These are phyloP conservation scores for Rhyzopertha dominica DNA, from an alignment of 1,140 invertebrate species.

Conservation along the genomic window DNA sequence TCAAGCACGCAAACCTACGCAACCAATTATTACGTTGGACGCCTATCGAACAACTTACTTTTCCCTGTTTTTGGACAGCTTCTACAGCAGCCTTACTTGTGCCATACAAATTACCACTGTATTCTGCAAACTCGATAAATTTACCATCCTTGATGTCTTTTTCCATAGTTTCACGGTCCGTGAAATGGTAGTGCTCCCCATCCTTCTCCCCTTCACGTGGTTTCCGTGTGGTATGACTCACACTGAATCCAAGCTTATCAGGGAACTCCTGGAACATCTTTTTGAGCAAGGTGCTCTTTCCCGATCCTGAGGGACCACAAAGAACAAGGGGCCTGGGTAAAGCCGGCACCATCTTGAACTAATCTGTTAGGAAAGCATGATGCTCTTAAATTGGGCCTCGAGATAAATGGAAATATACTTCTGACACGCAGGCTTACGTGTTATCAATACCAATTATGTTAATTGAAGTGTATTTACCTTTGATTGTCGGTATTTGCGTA, in stretches of 20 bases:
- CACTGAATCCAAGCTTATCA: conserved; percentile 87
- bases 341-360: background rate
- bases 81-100: conserved; percentile 90
- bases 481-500: too few relatives aligned
- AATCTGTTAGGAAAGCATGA: background rate
- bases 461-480: too few relatives aligned
- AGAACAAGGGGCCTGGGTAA: conserved; percentile 69
- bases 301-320: conserved; percentile 92
- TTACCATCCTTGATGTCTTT: conserved; percentile 70
- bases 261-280: conserved; percentile 81
- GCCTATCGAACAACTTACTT: conserved; percentile 70
- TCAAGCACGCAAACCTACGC: conserved; percentile 58
- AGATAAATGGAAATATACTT: too few relatives aligned
- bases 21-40: conserved; percentile 1
- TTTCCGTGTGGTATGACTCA: conserved; percentile 83
- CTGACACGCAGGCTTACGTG: too few relatives aligned
- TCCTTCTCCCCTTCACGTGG: conserved; percentile 70
- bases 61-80: conserved; percentile 70
- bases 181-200: conserved; percentile 90
- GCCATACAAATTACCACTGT: conserved; percentile 94
- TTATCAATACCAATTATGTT: too few relatives aligned
- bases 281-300: conserved; percentile 90
- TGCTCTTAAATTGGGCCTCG: too few relatives aligned
- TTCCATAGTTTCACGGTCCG: conserved; percentile 67
- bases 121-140: conserved; percentile 90